Percentiles rank a stretch among this genome's conserved stretches.
Conservation (phyloP, 2,888 invertebrate species). For the Drosophila diplacantha region DNA sequence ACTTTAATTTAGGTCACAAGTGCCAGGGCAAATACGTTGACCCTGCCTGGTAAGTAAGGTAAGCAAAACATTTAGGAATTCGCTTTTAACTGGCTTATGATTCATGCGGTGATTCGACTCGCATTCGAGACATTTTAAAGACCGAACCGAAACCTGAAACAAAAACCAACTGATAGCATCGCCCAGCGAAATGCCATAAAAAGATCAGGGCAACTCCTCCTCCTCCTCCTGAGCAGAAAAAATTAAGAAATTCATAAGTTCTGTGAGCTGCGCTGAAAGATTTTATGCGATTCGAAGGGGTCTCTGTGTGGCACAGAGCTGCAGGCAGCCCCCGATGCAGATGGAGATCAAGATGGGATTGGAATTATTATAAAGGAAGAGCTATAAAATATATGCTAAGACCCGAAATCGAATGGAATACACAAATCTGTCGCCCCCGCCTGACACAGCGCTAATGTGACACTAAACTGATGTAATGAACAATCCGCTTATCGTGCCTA, state of each 20-base stretch:
- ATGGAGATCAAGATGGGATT: conserved; percentile 25
- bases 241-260: conserved; percentile 63
- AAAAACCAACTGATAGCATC: conserved; percentile 56
- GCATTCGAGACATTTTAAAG: conserved; percentile 45
- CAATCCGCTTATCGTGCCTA: conserved; percentile 64
- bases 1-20: conserved; percentile 38
- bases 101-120: conserved; percentile 51
- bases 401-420: conserved; percentile 4
- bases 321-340: conserved; percentile 15
- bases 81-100: conserved; percentile 51
- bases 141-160: conserved; percentile 40
- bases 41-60: conserved; percentile 15
- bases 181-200: conserved; percentile 61
- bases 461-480: conserved; percentile 71
- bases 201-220: conserved; percentile 26
- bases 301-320: conserved; percentile 30
- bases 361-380: conserved; percentile 10
- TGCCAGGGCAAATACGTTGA: conserved; percentile 25
- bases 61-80: conserved; percentile 37
- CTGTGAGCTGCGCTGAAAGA: conserved; percentile 56
- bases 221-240: conserved; percentile 12
- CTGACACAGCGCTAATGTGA: conserved; percentile 62
- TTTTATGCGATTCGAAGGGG: conserved; percentile 41
- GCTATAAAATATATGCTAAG: conserved; percentile 6
- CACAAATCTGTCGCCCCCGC: conserved; percentile 34